Conservation (phyloP, 2,797 vertebrate genomes). For the Clarias fuscus region DNA sequence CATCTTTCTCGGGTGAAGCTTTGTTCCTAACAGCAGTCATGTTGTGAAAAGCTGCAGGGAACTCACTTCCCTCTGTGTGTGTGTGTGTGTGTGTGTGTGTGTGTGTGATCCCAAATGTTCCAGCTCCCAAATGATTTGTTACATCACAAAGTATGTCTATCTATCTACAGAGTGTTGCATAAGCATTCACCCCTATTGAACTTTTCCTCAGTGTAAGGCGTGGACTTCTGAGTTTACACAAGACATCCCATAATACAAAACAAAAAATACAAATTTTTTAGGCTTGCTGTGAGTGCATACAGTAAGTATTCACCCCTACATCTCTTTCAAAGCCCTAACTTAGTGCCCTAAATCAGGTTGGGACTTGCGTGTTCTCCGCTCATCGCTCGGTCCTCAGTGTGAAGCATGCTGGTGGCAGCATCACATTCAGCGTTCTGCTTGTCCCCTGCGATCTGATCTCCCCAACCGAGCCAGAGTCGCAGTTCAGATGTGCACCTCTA, state of each 20-base stretch:
- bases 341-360: neutral
- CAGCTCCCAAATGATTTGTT: neutral
- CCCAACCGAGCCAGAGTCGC: neutral
- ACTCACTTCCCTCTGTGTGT: neutral
- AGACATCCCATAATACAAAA: neutral
- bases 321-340: neutral
- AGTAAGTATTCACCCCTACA: neutral
- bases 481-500: neutral
- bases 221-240: neutral
- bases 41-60: slow-evolving; percentile 28
- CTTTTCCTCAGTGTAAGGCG: neutral
- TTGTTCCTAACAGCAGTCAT: slow-evolving; percentile 17
- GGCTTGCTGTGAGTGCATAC: neutral
- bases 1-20: neutral
- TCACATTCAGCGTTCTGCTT: neutral
- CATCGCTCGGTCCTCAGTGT: neutral
- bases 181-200: neutral
- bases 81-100: slow-evolving; percentile 8
- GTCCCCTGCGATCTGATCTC: neutral
- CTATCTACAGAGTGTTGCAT: neutral
- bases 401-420: neutral
- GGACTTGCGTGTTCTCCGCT: neutral
- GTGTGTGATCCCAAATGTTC: slow-evolving; percentile 6
- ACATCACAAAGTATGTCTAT: neutral
- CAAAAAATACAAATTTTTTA: neutral